phyloP scores from a whole-genome alignment of 2,113 vertebrate species.

The Semicossyphus pulcher region DNA sequence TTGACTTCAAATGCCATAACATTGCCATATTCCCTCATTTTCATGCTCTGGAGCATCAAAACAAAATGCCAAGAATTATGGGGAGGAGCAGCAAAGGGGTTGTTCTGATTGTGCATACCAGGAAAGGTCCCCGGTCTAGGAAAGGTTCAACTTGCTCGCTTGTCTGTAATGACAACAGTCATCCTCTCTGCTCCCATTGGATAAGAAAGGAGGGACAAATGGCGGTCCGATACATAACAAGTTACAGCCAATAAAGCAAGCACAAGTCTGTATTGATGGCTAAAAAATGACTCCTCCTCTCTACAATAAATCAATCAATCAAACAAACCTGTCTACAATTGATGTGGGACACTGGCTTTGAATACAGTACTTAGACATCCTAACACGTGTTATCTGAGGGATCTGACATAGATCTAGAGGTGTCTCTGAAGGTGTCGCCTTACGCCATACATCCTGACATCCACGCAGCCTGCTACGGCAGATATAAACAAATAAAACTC shows the following conservation, averaged over 20 bases:
- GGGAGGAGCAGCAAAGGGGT: constrained; percentile 80
- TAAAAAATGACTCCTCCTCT: constrained; percentile 22
- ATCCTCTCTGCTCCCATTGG: constrained; percentile 46
- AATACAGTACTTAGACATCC: constrained; percentile 55
- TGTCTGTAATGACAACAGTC: constrained; percentile 85
- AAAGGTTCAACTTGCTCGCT: constrained; percentile 87
- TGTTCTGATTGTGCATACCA: constrained; percentile 82
- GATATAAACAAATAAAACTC: constrained; percentile 67
- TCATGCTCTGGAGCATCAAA: constrained; percentile 92
- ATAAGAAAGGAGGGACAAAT: constrained; percentile 79
- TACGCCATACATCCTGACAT: constrained; percentile 44
- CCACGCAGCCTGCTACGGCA: constrained; percentile 14
- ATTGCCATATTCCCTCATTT: constrained; percentile 98
- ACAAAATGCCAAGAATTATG: constrained; percentile 86
- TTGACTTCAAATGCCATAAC: constrained; percentile 99
- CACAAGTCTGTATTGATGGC: constrained; percentile 7
- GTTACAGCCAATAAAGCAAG: constrained; percentile 39
- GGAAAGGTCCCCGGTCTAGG: constrained; percentile 82
- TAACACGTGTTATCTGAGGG: constrained; percentile 48
- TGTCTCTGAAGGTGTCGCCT: constrained; percentile 9
- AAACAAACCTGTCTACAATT: constrained; percentile 49
- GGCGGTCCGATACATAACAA: constrained; percentile 53
- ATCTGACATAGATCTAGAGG: constrained; percentile 24
- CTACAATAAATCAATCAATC: constrained; percentile 14
- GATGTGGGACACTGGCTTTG: constrained; percentile 36